These are phyloP conservation scores for Catharus fuscescens DNA, from an alignment of 2,113 vertebrate genomes.

Conservation along the genomic window DNA sequence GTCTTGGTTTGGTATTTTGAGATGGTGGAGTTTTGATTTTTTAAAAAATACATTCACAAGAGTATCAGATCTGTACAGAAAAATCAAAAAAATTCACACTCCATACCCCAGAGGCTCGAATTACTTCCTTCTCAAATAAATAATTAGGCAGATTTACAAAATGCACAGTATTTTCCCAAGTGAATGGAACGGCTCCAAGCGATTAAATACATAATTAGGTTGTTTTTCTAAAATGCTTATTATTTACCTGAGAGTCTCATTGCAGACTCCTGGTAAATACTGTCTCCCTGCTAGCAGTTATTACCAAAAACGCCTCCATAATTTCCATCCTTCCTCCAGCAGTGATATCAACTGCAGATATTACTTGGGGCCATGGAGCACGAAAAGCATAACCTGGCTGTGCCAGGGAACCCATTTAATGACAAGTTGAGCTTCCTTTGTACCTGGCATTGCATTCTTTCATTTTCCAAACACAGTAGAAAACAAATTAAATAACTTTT, in stretches of 20 bases:
- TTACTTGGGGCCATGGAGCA: not conserved
- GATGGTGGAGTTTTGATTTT: not conserved
- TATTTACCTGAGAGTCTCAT: slow-evolving; percentile 68
- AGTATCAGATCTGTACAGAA: not conserved
- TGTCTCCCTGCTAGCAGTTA: slow-evolving; percentile 34
- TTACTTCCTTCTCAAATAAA: slow-evolving; percentile 50
- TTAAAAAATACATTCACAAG: not conserved
- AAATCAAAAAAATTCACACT: not conserved
- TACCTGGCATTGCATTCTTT: not conserved
- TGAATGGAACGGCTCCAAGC: slow-evolving; percentile 44
- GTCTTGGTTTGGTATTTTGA: not conserved
- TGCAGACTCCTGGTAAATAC: slow-evolving; percentile 52
- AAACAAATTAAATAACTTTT: not conserved
- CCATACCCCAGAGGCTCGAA: slow-evolving; percentile 27
- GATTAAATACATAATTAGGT: slow-evolving; percentile 64
- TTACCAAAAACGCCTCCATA: slow-evolving; percentile 4
- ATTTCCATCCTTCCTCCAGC: slow-evolving; percentile 18
- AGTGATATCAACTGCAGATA: not conserved
- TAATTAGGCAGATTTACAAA: slow-evolving; percentile 64
- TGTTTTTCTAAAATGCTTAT: slow-evolving; percentile 69
- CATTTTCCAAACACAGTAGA: not conserved
- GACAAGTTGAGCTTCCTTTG: not conserved
- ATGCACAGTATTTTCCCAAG: slow-evolving; percentile 49
- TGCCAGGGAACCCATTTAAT: not conserved
- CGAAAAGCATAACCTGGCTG: not conserved